phyloP scores from a whole-genome alignment of 2,113 vertebrate species.

The Urocitellus parryii region DNA sequence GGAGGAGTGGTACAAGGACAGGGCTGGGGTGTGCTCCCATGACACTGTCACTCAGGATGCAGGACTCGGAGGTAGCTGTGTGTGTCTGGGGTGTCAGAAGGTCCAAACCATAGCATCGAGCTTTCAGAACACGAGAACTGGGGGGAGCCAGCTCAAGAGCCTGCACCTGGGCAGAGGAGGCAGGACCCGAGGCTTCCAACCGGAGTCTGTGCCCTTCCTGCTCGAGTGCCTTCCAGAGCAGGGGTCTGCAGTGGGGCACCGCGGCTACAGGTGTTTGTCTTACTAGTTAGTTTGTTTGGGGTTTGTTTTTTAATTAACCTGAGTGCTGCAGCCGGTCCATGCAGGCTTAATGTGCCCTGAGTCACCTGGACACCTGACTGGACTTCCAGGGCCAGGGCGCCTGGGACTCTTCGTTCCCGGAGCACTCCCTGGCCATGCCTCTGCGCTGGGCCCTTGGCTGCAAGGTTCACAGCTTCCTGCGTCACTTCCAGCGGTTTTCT shows the following conservation, averaged over 20 bases:
- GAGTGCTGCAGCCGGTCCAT: too few species aligned
- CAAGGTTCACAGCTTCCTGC: rapidly evolving
- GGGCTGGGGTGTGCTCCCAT: rapidly evolving
- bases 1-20: rapidly evolving
- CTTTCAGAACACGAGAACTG: background rate
- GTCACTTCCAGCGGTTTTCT: background rate
- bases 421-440: rapidly evolving
- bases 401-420: background rate
- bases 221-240: background rate
- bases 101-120: rapidly evolving
- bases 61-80: too few species aligned
- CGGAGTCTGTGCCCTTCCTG: rapidly evolving
- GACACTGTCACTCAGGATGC: rapidly evolving
- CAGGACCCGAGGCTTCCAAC: rapidly evolving
- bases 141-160: background rate
- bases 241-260: rapidly evolving
- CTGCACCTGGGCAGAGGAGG: rapidly evolving
- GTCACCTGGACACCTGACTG: rapidly evolving
- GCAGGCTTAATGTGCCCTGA: rapidly evolving
- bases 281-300: too few species aligned
- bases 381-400: background rate
- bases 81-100: rapidly evolving
- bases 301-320: background rate
- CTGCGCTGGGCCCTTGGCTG: background rate
- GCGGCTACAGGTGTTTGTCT: rapidly evolving